phyloP scores from a whole-genome alignment of 1,140 invertebrate genomes.

The Zaprionus gabonicus region DNA sequence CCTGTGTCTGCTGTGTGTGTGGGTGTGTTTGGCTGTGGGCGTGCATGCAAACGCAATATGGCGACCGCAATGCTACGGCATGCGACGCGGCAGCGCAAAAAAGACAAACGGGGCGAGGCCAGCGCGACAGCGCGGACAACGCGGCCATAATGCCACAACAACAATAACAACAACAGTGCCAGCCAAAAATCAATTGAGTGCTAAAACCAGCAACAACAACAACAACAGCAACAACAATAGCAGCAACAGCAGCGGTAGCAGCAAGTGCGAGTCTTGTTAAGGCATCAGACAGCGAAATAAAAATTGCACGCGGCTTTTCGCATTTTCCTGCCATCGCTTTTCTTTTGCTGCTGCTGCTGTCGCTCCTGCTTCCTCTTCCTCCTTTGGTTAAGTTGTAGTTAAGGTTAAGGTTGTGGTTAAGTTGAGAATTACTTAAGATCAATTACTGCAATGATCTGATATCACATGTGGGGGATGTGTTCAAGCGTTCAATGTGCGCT shows the following conservation, averaged over 20 bases:
- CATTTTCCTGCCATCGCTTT: constrained; percentile 3
- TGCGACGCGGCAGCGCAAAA: constrained; percentile 42
- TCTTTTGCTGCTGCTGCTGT: not conserved
- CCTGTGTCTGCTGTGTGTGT: constrained; percentile 18
- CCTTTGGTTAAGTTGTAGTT: not conserved
- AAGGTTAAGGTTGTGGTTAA: not conserved
- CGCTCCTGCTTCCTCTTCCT: not conserved
- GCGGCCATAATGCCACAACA: constrained; percentile 48
- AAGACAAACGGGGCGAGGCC: constrained; percentile 17
- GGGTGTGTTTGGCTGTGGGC: constrained; percentile 71
- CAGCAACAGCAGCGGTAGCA: not conserved
- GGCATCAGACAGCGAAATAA: constrained; percentile 39
- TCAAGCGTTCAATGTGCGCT: no score
- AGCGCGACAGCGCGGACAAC: not conserved
- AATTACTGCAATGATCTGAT: not conserved
- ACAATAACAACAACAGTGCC: constrained; percentile 44
- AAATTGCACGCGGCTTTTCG: constrained; percentile 23
- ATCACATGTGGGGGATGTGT: no score
- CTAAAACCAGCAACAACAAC: constrained; percentile 69
- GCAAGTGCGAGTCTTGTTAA: constrained; percentile 36
- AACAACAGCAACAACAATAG: constrained; percentile 44
- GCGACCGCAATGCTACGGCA: constrained; percentile 81
- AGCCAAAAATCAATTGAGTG: constrained; percentile 75
- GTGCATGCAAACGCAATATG: constrained; percentile 84
- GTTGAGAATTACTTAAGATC: not conserved